A percentile compares a stretch with the other conserved stretches of the same genome.
phyloP scores from a whole-genome alignment of 2,888 invertebrate genomes.

The Drosophila falleni region DNA sequence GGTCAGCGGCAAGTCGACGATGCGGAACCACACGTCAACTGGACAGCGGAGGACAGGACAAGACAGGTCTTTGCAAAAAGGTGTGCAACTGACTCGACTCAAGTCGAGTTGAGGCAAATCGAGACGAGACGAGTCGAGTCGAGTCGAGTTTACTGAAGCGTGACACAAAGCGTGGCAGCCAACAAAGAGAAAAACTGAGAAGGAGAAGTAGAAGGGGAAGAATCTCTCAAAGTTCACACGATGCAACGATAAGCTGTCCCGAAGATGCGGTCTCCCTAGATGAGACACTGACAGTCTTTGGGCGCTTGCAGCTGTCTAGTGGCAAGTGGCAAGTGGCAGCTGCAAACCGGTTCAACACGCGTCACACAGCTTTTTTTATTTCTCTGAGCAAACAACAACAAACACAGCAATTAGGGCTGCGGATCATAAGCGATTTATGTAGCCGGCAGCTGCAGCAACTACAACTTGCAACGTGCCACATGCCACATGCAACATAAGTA shows the following conservation, averaged over 20 bases:
- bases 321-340: constrained; percentile 38
- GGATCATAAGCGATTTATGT: constrained; percentile 38
- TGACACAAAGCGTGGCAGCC: constrained; percentile 54
- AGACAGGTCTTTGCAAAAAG: constrained; percentile 42
- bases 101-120: not conserved
- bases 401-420: constrained; percentile 40
- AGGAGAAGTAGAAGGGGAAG: not conserved
- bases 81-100: constrained; percentile 41
- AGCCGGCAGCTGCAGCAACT: constrained; percentile 44
- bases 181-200: constrained; percentile 8
- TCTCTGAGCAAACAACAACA: constrained; percentile 9
- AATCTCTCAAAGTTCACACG: constrained; percentile 68
- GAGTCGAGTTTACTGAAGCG: constrained; percentile 60
- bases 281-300: constrained; percentile 19
- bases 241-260: constrained; percentile 55
- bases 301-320: constrained; percentile 34
- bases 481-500: constrained; percentile 5
- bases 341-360: constrained; percentile 60
- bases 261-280: constrained; percentile 48
- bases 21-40: constrained; percentile 80
- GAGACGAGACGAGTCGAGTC: not conserved
- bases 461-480: constrained; percentile 34
- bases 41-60: constrained; percentile 44
- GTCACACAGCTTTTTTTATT: constrained; percentile 34
- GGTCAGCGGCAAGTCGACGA: constrained; percentile 61